Evolutionary conservation across 2,888 invertebrate species (phyloP), one percentile per base, ranked within the genome.

Genomic region (Tethea ocularis): DNA sequence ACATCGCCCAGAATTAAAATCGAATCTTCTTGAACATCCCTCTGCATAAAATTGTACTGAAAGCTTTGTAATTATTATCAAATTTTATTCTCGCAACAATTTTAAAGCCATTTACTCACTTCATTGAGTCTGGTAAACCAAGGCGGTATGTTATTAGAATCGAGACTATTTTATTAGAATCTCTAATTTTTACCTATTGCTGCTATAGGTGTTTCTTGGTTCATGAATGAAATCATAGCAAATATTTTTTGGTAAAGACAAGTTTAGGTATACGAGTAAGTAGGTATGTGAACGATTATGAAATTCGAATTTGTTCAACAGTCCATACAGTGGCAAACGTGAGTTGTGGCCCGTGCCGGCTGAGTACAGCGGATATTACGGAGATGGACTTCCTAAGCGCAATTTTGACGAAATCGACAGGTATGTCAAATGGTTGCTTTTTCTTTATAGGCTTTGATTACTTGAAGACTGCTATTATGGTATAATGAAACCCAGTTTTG

Each of bases 371-470:
- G 83, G 85, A 71, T 88, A 87, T 77, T 87, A 86, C 75, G 87
- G 83, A 60, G 88, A 89, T 61, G 88, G 84, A 41, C 78, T 87
- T 54, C 86, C 86, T 15, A 90, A 90, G 69, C 84, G 89, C 57
- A 94, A 94, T 81, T 94, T 94, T 75, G 95, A 95, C 70, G 95
- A 95, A 82, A 95, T 95, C 63, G 95, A 95, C 82, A 86, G 91
- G 92, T 91, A 75, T 84, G 80, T 72, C 57, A 38, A 33, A 57
- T 56, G 36, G 53, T 46, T 58, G 56, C 46, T 53, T 52, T 53
- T 52, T 1, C 24, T 54, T 55, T 59, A 33, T 29, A 33, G 33
- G 60, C 26, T 53, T 41, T 52, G 46, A 26, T n/a, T 38, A 5
- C 38, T n/a, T 38, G 4, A 38, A 38, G n/a, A 38, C n/a, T 38